Conservation (phyloP, 2,113 vertebrate genomes). For the Phalacrocorax brasilianus region DNA sequence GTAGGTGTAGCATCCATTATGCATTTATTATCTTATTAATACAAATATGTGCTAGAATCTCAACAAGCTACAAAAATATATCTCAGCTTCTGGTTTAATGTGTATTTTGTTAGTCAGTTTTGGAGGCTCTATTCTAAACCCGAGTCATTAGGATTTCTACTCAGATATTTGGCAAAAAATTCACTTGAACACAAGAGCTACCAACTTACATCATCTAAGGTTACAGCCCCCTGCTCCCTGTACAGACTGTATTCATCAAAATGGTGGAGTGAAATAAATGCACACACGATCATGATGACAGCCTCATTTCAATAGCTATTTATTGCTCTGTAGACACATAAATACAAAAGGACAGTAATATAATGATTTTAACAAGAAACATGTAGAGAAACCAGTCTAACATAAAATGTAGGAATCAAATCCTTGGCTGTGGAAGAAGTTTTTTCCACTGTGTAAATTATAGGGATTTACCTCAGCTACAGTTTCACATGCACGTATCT, state of each 20-base stretch:
- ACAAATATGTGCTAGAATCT: background rate
- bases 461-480: background rate
- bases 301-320: background rate
- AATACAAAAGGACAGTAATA: background rate
- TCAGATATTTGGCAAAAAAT: background rate
- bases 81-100: background rate
- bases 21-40: constrained; percentile 13
- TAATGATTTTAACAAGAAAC: background rate
- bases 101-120: background rate
- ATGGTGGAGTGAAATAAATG: background rate
- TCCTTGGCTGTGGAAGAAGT: background rate
- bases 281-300: background rate
- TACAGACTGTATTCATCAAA: background rate
- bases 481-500: background rate
- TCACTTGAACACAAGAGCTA: background rate
- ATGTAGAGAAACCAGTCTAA: background rate
- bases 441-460: background rate
- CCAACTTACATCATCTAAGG: background rate
- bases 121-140: background rate
- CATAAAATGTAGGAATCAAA: background rate
- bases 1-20: background rate
- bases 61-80: background rate
- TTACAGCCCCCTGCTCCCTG: background rate
- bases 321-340: background rate
- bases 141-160: background rate